These are phyloP conservation scores for Ptilorrhoa leucosticta DNA, from an alignment of 2,113 vertebrate genomes.

Conservation along the genomic window DNA sequence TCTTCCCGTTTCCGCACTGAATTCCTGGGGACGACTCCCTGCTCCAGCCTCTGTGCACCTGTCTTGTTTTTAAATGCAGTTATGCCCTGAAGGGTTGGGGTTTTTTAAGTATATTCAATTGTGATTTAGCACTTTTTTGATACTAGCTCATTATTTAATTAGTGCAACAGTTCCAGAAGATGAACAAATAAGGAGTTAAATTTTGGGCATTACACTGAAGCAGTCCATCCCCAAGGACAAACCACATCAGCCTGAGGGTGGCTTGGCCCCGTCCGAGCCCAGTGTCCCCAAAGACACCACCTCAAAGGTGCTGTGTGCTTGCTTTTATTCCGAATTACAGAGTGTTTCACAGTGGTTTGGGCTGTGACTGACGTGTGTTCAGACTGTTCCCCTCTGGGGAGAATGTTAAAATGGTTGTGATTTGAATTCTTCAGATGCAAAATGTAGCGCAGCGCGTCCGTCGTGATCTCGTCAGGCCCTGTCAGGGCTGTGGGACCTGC, in stretches of 20 bases:
- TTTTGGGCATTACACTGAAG: slow-evolving; percentile 50
- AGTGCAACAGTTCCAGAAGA: slow-evolving; percentile 23
- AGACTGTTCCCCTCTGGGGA: not conserved
- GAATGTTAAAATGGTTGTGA: not conserved
- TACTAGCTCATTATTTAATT: slow-evolving; percentile 66
- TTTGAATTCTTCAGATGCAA: not conserved
- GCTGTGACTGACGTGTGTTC: not conserved
- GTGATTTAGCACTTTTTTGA: slow-evolving; percentile 70
- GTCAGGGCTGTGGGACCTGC: not conserved
- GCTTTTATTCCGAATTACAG: not conserved
- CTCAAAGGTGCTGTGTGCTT: not conserved
- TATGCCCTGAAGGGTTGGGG: slow-evolving; percentile 4
- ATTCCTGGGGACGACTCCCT: not conserved
- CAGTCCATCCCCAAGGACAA: not conserved
- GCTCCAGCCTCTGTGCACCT: slow-evolving; percentile 31
- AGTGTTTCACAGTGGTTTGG: not conserved
- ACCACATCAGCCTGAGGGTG: not conserved
- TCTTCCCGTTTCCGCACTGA: slow-evolving; percentile 13
- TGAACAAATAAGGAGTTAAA: slow-evolving; percentile 49
- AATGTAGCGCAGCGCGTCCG: not conserved
- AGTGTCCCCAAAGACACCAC: not conserved
- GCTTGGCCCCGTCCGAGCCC: not conserved
- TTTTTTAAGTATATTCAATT: slow-evolving; percentile 34
- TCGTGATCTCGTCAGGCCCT: not conserved
- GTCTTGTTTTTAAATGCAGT: slow-evolving; percentile 24